These are phyloP conservation scores for Geotrypetes seraphini DNA, from an alignment of 2,797 vertebrate genomes.

Conservation along the genomic window DNA sequence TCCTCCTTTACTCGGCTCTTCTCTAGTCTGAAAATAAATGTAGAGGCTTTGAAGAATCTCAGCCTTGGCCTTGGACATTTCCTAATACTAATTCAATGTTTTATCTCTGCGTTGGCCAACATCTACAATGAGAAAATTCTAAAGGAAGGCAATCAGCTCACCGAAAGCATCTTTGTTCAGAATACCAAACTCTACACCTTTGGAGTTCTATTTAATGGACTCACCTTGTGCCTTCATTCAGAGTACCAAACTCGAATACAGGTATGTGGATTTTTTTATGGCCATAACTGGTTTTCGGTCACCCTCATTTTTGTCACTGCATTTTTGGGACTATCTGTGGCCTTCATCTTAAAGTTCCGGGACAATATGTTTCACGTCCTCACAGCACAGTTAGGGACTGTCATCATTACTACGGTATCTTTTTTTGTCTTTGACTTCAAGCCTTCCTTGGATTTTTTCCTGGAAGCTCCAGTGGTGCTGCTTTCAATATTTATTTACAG, in stretches of 20 bases:
- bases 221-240: constrained; percentile 64
- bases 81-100: constrained; percentile 84
- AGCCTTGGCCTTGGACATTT: constrained; percentile 76
- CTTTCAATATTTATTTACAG: constrained; percentile 93
- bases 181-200: constrained; percentile 91
- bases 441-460: constrained; percentile 84
- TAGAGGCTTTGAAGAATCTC: constrained; percentile 51
- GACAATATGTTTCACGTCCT: constrained; percentile 98
- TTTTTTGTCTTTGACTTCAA: constrained; percentile 83
- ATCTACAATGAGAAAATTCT: constrained; percentile 98
- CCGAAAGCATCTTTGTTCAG: constrained; percentile 90
- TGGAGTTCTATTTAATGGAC: constrained; percentile 79
- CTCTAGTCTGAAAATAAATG: constrained; percentile 62
- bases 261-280: constrained; percentile 84
- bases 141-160: constrained; percentile 80
- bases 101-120: constrained; percentile 90
- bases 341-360: constrained; percentile 93
- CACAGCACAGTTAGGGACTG: constrained; percentile 87
- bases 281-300: constrained; percentile 83
- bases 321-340: constrained; percentile 81
- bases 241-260: constrained; percentile 65
- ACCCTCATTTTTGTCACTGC: constrained; percentile 82
- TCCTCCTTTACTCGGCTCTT: constrained; percentile 41
- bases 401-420: constrained; percentile 79
- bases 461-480: constrained; percentile 85